Conservation (phyloP, 2,888 invertebrate genomes). For the Caradrina kadenii region DNA sequence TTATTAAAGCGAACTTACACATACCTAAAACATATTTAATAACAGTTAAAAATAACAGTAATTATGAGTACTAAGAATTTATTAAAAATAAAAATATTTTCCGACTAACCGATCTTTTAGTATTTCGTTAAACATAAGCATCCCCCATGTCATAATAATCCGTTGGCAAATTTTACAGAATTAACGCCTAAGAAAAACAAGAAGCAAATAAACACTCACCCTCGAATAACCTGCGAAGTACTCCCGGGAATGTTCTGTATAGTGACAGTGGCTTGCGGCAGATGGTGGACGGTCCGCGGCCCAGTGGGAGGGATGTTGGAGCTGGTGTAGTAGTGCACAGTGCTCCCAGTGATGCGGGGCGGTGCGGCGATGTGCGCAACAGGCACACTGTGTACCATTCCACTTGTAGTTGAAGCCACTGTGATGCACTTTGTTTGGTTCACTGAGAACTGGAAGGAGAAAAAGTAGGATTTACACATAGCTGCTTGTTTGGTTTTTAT, state of each 20-base stretch:
- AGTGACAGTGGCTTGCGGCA: slow-evolving; percentile 84
- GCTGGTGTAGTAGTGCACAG: slow-evolving; percentile 81
- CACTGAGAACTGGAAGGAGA: slow-evolving; percentile 76
- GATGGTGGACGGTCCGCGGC: slow-evolving; percentile 78
- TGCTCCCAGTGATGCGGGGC: slow-evolving; percentile 82
- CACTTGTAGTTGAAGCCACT: slow-evolving; percentile 86
- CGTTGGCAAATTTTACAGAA: no score
- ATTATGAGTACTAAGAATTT: no score
- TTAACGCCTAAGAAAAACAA: not conserved
- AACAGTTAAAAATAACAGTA: no score
- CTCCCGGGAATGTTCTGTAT: slow-evolving; percentile 85
- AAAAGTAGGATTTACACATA: not conserved
- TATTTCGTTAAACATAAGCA: no score
- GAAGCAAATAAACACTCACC: slow-evolving; percentile 69
- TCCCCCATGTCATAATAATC: no score
- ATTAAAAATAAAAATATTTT: no score
- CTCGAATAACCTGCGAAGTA: slow-evolving; percentile 83
- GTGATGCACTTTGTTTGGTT: slow-evolving; percentile 87
- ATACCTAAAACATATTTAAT: not conserved
- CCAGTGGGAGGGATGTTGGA: slow-evolving; percentile 63
- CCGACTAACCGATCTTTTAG: no score
- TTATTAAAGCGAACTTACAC: not conserved
- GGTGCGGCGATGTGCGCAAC: slow-evolving; percentile 83
- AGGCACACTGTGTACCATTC: slow-evolving; percentile 86
- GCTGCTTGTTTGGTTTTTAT: no score